phyloP scores from a whole-genome alignment of 2,888 invertebrate genomes.

The Nesidiocoris tenuis region DNA sequence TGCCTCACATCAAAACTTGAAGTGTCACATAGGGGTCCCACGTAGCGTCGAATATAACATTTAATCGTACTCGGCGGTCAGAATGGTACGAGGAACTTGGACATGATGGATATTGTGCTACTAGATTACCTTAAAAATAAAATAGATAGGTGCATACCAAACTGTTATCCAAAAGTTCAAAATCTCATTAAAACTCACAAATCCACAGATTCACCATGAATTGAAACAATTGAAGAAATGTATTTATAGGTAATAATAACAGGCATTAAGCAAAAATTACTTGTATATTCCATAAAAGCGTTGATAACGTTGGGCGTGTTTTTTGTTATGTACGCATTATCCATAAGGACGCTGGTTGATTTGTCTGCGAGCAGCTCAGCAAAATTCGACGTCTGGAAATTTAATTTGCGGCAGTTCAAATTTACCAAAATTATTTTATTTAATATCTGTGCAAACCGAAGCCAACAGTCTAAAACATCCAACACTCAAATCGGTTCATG shows the following conservation, averaged over 20 bases:
- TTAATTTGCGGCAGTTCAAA: slow-evolving; percentile 15
- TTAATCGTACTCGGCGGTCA: slow-evolving; percentile 57
- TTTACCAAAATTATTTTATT: no score
- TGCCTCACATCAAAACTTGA: slow-evolving; percentile 60
- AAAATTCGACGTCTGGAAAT: slow-evolving; percentile 46
- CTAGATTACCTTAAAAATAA: slow-evolving; percentile 21
- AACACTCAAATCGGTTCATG: no score
- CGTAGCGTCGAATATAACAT: slow-evolving; percentile 62
- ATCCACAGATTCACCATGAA: no score
- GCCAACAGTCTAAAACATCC: no score
- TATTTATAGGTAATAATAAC: no score
- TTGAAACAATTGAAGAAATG: no score
- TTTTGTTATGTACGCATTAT: slow-evolving; percentile 51
- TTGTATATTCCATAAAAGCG: slow-evolving; percentile 59
- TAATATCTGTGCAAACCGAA: no score
- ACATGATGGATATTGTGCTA: slow-evolving; percentile 19
- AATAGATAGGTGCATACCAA: no score
- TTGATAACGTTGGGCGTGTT: slow-evolving; percentile 55
- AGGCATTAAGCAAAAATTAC: no score
- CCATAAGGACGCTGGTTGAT: slow-evolving; percentile 42
- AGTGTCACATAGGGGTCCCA: slow-evolving; percentile 61
- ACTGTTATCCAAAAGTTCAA: not conserved
- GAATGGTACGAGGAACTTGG: slow-evolving; percentile 9
- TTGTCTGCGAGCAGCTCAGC: slow-evolving; percentile 45
- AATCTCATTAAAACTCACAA: no score